phyloP scores from a whole-genome alignment of 2,888 invertebrate genomes.

The Orthosia gothica region DNA sequence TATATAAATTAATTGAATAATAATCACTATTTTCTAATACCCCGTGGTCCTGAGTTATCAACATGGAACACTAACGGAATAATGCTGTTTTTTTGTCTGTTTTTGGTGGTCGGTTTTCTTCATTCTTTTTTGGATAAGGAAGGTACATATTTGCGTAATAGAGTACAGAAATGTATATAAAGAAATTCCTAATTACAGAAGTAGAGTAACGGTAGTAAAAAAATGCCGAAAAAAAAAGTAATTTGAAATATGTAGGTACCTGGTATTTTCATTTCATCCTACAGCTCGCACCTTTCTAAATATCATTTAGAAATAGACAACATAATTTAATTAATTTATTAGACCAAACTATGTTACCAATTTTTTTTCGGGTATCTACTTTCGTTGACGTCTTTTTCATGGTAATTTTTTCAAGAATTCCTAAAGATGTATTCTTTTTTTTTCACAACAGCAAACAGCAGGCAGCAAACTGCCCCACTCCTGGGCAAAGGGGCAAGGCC shows the following conservation, averaged over 20 bases:
- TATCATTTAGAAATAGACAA: background rate
- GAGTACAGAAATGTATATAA: background rate
- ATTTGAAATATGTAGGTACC: background rate
- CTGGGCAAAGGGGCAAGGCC: no score
- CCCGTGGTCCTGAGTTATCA: background rate
- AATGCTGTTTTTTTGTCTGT: background rate
- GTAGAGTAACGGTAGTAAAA: background rate
- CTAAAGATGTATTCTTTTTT: background rate
- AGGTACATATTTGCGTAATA: background rate
- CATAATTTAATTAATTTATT: background rate
- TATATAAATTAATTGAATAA: conserved; percentile 43
- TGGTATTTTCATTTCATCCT: no score
- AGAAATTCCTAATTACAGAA: background rate
- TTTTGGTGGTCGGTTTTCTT: background rate
- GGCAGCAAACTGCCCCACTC: no score
- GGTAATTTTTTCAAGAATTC: background rate
- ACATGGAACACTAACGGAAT: background rate
- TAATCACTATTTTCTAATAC: conserved; percentile 14
- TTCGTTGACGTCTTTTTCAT: conserved; percentile 44
- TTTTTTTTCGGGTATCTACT: background rate
- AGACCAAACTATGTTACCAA: background rate
- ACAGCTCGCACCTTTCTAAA: no score
- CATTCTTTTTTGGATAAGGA: no score
- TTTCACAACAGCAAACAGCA: no score
- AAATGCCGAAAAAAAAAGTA: no score